Conservation (phyloP, 1,140 invertebrate genomes). For the Spodoptera frugiperda region DNA sequence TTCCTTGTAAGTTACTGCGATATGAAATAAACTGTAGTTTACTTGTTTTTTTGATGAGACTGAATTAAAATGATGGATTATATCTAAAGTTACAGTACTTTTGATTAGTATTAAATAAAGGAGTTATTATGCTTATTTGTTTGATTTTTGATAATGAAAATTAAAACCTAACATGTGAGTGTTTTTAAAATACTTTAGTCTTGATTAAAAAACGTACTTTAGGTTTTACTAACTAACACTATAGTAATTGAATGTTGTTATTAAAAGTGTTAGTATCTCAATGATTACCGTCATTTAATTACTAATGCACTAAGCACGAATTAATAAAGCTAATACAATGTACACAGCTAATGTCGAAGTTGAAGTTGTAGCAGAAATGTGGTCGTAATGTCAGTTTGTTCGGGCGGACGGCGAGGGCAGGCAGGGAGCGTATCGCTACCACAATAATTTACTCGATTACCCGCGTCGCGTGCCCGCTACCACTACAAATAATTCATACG, state of each 20-base stretch:
- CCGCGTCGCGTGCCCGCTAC: slow-evolving; percentile 69
- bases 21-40: background rate
- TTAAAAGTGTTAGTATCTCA: no score
- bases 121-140: no score
- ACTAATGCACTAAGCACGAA: background rate
- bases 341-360: slow-evolving; percentile 24
- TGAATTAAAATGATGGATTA: background rate
- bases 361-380: slow-evolving; percentile 21
- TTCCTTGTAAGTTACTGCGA: background rate
- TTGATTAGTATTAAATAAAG: no score
- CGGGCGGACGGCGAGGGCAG: slow-evolving; percentile 11
- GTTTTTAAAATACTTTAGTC: no score
- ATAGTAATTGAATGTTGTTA: no score
- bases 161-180: no score
- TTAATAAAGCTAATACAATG: slow-evolving; percentile 4
- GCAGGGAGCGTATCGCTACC: slow-evolving; percentile 55
- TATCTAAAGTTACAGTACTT: no score
- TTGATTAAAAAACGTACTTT: no score
- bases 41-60: background rate
- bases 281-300: background rate
- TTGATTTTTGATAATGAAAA: no score
- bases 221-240: no score
- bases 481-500: slow-evolving; percentile 82
- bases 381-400: slow-evolving; percentile 32
- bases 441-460: slow-evolving; percentile 76